phyloP scores from a whole-genome alignment of 1,140 invertebrate genomes.

The Drosophila lowei region DNA sequence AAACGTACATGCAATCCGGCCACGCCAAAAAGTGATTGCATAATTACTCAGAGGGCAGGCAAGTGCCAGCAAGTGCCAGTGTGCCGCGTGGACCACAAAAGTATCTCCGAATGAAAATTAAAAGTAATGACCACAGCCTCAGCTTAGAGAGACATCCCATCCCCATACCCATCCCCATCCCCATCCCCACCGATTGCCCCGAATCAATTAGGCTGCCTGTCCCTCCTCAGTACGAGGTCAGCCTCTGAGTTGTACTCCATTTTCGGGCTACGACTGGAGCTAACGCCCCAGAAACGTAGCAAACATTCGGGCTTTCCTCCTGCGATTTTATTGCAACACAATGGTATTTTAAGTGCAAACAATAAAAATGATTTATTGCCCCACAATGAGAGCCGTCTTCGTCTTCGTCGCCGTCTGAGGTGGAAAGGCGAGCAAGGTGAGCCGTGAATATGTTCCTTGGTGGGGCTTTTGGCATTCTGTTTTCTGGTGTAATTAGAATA shows the following conservation, averaged over 20 bases:
- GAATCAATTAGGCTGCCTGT: constrained; percentile 28
- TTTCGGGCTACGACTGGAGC: neutral
- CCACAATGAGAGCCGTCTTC: constrained; percentile 25
- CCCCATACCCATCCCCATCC: too few species aligned
- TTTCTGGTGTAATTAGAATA: constrained; percentile 50
- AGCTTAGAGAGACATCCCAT: constrained; percentile 1
- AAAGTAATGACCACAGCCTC: constrained; percentile 39
- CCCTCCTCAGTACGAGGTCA: constrained; percentile 3
- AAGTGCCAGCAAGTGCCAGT: neutral
- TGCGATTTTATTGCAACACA: constrained; percentile 56
- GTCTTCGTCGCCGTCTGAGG: neutral
- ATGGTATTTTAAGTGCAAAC: constrained; percentile 65
- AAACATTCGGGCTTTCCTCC: constrained; percentile 18
- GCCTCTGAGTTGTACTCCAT: neutral
- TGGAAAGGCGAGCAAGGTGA: neutral
- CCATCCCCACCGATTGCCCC: neutral
- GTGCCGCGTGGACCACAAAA: constrained; percentile 3
- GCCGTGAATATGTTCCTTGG: constrained; percentile 9
- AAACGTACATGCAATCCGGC: constrained; percentile 36
- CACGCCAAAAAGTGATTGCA: constrained; percentile 57
- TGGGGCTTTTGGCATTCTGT: constrained; percentile 5
- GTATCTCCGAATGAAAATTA: constrained; percentile 41
- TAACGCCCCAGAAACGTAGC: neutral
- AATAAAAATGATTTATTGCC: constrained; percentile 75
- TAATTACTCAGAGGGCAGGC: constrained; percentile 50